These are phyloP conservation scores for Gymnosoma rotundatum DNA, from an alignment of 2,888 invertebrate genomes.

Conservation along the genomic window DNA sequence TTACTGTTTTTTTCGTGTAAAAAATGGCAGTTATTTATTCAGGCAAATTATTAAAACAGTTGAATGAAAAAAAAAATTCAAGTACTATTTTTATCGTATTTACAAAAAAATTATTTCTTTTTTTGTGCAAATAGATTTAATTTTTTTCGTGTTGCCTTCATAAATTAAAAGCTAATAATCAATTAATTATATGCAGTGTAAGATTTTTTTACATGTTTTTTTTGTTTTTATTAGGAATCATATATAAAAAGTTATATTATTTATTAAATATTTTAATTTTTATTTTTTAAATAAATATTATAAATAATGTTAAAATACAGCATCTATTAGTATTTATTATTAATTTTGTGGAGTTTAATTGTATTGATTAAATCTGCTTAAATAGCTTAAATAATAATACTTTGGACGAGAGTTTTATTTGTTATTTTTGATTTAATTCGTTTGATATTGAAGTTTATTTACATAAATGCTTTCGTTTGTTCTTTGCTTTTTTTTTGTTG, in stretches of 20 bases:
- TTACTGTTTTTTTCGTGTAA: neutral
- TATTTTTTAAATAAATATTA: conserved; percentile 31
- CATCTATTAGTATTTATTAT: conserved; percentile 46
- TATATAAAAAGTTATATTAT: conserved; percentile 52
- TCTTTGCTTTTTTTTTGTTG: neutral
- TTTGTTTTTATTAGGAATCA: conserved; percentile 61
- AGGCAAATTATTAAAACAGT: conserved; percentile 43
- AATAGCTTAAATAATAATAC: conserved; percentile 66
- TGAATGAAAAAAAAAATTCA: neutral
- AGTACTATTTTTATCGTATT: neutral
- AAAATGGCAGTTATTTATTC: conserved; percentile 62
- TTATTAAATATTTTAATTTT: conserved; percentile 17
- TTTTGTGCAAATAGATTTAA: conserved; percentile 19
- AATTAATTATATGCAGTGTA: conserved; percentile 37
- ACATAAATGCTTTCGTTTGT: conserved; percentile 28
- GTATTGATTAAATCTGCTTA: conserved; percentile 49
- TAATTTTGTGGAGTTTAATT: conserved; percentile 34
- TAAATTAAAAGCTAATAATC: conserved; percentile 47
- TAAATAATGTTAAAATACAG: conserved; percentile 57
- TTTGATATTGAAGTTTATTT: conserved; percentile 28
- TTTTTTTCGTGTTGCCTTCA: conserved; percentile 18
- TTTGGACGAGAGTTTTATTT: conserved; percentile 61
- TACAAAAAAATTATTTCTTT: conserved; percentile 9
- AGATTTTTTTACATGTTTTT: neutral
- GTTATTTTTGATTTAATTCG: conserved; percentile 42